Evolutionary conservation across 92 coral and sea anemone genomes (phyloP), one percentile per base, ranked within the genome.

Genomic region (Actinostola sp.): DNA sequence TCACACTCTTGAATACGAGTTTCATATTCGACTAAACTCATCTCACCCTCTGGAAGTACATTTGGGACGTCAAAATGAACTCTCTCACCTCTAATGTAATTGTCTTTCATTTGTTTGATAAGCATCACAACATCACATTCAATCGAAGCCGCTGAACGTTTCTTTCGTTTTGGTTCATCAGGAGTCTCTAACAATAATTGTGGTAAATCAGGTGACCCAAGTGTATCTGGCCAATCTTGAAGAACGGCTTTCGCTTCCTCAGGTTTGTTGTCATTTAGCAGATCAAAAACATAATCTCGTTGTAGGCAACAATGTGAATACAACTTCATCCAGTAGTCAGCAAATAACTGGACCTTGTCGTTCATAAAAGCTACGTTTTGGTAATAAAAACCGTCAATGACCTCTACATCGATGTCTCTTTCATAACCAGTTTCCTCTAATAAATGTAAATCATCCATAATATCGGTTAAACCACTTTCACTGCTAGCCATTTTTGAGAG

Each of bases 231-330:
- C 82, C 87, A 68, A 11, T 82, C 78, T 66, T 54, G 27, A 49
- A 82, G 87, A 36, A 8, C 72, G 42, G 72, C 67, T 68, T 63
- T 75, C 34, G 78, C 87, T 26, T 82, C 81, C 0, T 58, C 82
- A 26, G 62, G 73, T 45, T 66, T 75, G 1, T 32, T 20, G 0
- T 73, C 62, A 28, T 66, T 64, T 0, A 81, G 34, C 3, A 81
- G 42, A 44, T 66, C 63, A 0, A 81, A 55, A 0, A 76, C 87
- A 61, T 82, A 9, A 43, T 82, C 82, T 57, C 72, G 76, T 21
- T 70, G 84, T 54, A 79, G 26, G 32, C 84, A 79, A 61, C 84
- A 78, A 30, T 78, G 23, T 59, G 77, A 78, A 59, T 78, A 77
- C 1, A 67, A 15, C 30, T 56, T 54, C 77, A 70, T 79, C 84